phyloP scores from a whole-genome alignment of 2,797 vertebrate species.

The Anomalospiza imberbis region DNA sequence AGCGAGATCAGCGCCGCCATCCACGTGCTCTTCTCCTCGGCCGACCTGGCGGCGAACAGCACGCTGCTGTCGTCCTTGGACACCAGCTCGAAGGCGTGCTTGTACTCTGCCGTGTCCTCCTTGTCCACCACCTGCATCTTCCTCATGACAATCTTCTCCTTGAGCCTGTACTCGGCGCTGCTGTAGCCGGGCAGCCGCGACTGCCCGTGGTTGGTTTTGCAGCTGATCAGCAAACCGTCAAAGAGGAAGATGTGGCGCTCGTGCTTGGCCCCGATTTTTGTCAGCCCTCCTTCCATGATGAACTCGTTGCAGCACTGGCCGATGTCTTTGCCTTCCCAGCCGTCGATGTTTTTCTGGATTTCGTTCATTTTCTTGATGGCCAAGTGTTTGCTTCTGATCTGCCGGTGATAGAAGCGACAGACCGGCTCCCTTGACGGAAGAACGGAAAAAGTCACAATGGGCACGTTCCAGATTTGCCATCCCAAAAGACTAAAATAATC shows the following conservation, averaged over 20 bases:
- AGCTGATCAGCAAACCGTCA: conserved; percentile 97
- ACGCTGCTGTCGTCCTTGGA: conserved; percentile 89
- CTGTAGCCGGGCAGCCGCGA: conserved; percentile 90
- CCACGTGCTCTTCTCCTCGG: conserved; percentile 93
- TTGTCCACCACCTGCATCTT: conserved; percentile 89
- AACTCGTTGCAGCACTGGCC: conserved; percentile 98
- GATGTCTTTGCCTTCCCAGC: conserved; percentile 98
- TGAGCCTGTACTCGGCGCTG: conserved; percentile 90
- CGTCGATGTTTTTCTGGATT: conserved; percentile 97
- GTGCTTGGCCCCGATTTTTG: conserved; percentile 91
- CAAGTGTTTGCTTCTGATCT: conserved; percentile 91
- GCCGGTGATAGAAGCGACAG: conserved; percentile 90
- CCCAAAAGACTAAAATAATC: not conserved
- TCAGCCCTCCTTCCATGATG: conserved; percentile 90
- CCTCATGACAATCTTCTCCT: conserved; percentile 94
- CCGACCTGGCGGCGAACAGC: conserved; percentile 86
- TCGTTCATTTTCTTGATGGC: conserved; percentile 99
- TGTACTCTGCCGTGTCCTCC: conserved; percentile 85
- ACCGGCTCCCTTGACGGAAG: conserved; percentile 81
- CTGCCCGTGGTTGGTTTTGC: conserved; percentile 89
- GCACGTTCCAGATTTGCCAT: not conserved
- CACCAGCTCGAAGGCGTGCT: conserved; percentile 88
- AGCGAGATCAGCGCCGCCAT: conserved; percentile 95
- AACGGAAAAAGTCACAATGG: not conserved
- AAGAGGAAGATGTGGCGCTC: conserved; percentile 97